phyloP scores from a whole-genome alignment of 2,888 invertebrate species.

The Nipponacmea schrenckii region DNA sequence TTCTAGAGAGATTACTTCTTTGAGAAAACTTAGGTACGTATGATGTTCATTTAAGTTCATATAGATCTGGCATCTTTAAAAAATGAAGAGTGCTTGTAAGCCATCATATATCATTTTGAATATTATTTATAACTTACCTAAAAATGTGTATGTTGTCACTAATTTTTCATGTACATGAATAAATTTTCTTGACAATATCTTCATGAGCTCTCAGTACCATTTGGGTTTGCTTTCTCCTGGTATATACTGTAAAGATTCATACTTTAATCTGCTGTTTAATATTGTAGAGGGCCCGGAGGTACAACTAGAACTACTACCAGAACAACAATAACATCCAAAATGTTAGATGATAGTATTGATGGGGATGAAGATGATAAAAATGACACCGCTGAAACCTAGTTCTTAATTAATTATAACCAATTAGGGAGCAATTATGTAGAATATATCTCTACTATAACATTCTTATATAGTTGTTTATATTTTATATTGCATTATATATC shows the following conservation, averaged over 20 bases:
- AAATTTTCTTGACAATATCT: no score
- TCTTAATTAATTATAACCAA: no score
- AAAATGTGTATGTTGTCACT: no score
- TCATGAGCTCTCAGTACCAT: no score
- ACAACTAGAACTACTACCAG: not conserved
- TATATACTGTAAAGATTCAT: not conserved
- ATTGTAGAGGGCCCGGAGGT: not conserved
- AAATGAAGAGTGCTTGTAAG: no score
- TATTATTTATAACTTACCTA: no score
- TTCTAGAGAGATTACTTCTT: conserved; percentile 48
- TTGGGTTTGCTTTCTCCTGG: not conserved
- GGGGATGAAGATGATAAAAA: conserved; percentile 3
- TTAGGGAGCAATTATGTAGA: not conserved
- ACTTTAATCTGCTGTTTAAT: not conserved
- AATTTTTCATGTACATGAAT: no score
- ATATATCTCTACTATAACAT: conserved; percentile 6
- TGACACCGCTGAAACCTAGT: not conserved
- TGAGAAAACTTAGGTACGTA: conserved; percentile 56
- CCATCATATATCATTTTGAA: no score
- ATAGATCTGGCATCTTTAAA: no score
- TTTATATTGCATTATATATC: conserved; percentile 4
- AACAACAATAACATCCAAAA: not conserved
- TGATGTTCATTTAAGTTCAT: not conserved
- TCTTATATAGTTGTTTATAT: conserved; percentile 8
- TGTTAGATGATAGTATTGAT: conserved; percentile 3